phyloP scores from a whole-genome alignment of 2,113 vertebrate genomes.

The Lontra canadensis region DNA sequence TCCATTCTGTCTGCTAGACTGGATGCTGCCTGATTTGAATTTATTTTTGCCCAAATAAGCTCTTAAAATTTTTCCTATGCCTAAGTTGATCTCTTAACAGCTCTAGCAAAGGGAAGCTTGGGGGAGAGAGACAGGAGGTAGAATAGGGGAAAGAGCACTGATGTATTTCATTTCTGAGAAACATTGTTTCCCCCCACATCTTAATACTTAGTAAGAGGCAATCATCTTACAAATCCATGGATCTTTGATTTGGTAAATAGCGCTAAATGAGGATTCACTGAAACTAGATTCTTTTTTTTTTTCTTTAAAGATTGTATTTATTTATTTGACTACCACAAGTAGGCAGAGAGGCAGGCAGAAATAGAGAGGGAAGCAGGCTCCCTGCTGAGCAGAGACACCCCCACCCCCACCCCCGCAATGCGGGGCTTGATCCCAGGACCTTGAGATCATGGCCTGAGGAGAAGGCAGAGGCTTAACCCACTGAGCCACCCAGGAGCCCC shows the following conservation, averaged over 20 bases:
- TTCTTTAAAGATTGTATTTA: too few species aligned
- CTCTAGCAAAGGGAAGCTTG: not conserved
- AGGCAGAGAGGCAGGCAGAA: too few species aligned
- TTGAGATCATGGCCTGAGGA: too few species aligned
- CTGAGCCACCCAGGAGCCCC: too few species aligned
- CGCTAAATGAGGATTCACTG: not conserved
- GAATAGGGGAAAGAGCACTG: not conserved
- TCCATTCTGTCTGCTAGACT: not conserved
- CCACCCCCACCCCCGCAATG: too few species aligned
- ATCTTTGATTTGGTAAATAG: not conserved
- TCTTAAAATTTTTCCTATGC: not conserved
- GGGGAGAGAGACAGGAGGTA: not conserved
- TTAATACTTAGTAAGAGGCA: not conserved
- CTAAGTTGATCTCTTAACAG: not conserved
- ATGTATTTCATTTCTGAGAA: not conserved
- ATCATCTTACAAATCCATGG: slow-evolving; percentile 14
- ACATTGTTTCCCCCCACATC: not conserved
- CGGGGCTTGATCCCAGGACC: too few species aligned
- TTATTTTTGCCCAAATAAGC: not conserved
- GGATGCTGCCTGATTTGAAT: not conserved
- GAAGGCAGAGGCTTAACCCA: too few species aligned
- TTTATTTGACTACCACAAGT: too few species aligned
- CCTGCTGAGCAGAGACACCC: too few species aligned
- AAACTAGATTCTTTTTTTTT: slow-evolving; percentile 11
- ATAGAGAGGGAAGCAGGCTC: too few species aligned